Base-by-base conservation (phyloP, 2,888 invertebrate genomes). In the Seira sanloemensis region DNA sequence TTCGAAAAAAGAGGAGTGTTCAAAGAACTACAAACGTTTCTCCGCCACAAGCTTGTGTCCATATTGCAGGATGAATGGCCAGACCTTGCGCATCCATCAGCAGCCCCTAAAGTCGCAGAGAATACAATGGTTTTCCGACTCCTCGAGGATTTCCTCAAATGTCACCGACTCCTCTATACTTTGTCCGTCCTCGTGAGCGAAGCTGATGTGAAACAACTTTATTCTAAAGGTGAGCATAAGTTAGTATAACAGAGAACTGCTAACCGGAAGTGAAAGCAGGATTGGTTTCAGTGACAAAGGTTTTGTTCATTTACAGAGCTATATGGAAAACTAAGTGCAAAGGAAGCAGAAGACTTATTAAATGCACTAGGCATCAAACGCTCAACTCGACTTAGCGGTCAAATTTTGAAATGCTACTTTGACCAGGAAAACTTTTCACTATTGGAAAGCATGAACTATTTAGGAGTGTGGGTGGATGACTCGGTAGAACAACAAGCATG, bases 41-140 rank as follows among this genome's bases (percentile, higher is more conserved):
- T 89, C 16, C 80, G 89, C 1, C 86, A 88, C 68, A 84, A 84
- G 65, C 78, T 89, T 1, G 88, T 89, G 0, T 78, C 85, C 4
- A 80, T 88, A 18, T 74, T 89, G 16, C 83, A 87, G 80, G 88
- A 87, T 19, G 82, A 86, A 54, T 88, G 80, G 86, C 89, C 89
- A 1, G 69, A 87, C 54, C 77, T 87, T 0, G 78, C 78, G 4
- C 9, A 46, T 12, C 50, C 46, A 5, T 71, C 87, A 7, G 71
- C 74, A 16, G 37, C 65, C 21, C 5, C 19, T 25, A 67, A 58
- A 16, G 74, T 79, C 7, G 65, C 23, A 12, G 71, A 80, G 23
- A 84, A 81, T 54, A 74, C 79, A 25, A 54, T 79, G 16, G 82
- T 83, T 7, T 24, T 86, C 1, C 76, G 83, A 50, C 83, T 89